Base-by-base conservation (phyloP, 1,140 invertebrate genomes). In the Eriosoma lanigerum region DNA sequence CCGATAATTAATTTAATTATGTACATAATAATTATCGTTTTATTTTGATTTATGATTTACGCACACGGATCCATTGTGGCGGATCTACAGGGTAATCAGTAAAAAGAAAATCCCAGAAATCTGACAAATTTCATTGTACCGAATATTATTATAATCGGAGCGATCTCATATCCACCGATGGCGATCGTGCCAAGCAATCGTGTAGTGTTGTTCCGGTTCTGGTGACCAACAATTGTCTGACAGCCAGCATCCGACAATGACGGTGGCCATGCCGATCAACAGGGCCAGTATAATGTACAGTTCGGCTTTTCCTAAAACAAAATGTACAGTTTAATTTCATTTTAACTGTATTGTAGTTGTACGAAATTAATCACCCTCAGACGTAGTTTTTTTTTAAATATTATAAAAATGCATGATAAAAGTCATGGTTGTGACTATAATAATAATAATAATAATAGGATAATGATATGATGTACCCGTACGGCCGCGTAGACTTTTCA, bases 151-250 rank as follows among this genome's bases (percentile, higher is more conserved):
- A n/a, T n/a, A n/a, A n/a, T n/a, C n/a, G n/a, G n/a, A n/a, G n/a
- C 21, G 44, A 24, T 13, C 12, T 80, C 26, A 29, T 50, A 66
- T 75, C 58, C 50, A 54, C 24, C 66, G 24, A 44, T 76, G 72
- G 8, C 72, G 72, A 32, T 76, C 72, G 52, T 76, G 90, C 91
- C 90, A 92, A 85, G 90, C 90, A 83, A 90, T 87, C 66, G 89
- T 89, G 81, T 90, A 85, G 64, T 88, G 85, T 78, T 90, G 89
- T 83, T 92, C 91, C 21, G 91, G 90, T 83, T 91, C 90, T 68
- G 91, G 90, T 62, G 90, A 91, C 90, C 90, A 91, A 85, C 90
- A 91, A 86, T 91, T 92, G 88, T 92, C 91, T 3, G 90, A 91
- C 52, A 92, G 86, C 91, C 91, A 92, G 85, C 91, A 92, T 72